Percentiles rank a stretch among this genome's conserved stretches.
Evolutionary conservation across 2,113 vertebrate genomes (phyloP).

Genomic region (Eubucco bourcierii): DNA sequence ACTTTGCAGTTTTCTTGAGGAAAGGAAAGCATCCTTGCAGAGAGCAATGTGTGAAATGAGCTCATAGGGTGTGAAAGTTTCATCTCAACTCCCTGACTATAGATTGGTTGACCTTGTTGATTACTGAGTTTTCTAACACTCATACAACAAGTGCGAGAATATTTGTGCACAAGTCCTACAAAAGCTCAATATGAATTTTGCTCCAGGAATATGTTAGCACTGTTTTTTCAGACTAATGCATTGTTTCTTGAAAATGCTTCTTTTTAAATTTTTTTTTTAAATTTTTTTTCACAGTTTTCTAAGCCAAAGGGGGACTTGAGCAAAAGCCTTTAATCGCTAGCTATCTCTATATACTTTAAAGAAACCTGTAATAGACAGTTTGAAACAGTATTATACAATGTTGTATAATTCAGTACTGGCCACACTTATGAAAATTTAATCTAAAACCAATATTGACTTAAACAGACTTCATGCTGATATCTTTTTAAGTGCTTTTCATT

Average conservation of each 20-base stretch:
- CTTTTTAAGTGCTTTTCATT: conserved; percentile 29
- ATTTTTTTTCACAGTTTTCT: conserved; percentile 1
- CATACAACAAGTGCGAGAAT: neutral
- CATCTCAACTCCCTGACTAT: neutral
- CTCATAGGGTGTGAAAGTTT: neutral
- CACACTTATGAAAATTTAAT: conserved; percentile 45
- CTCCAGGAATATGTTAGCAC: neutral
- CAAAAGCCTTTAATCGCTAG: conserved; percentile 33
- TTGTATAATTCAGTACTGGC: conserved; percentile 38
- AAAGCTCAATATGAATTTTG: neutral
- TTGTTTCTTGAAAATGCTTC: conserved; percentile 11
- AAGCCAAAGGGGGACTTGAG: neutral
- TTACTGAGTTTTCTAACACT: neutral
- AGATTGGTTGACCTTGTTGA: neutral
- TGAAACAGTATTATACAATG: conserved; percentile 11
- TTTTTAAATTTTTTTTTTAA: neutral
- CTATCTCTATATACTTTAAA: conserved; percentile 7
- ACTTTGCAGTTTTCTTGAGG: neutral
- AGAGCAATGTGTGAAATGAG: rapidly evolving
- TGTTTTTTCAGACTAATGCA: conserved; percentile 13
- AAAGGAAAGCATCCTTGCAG: neutral
- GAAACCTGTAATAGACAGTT: conserved; percentile 25
- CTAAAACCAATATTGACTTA: conserved; percentile 48
- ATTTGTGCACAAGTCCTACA: rapidly evolving
- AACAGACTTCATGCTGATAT: conserved; percentile 19